Conservation (phyloP, 2,113 vertebrate genomes). For the Rhinoderma darwinii region DNA sequence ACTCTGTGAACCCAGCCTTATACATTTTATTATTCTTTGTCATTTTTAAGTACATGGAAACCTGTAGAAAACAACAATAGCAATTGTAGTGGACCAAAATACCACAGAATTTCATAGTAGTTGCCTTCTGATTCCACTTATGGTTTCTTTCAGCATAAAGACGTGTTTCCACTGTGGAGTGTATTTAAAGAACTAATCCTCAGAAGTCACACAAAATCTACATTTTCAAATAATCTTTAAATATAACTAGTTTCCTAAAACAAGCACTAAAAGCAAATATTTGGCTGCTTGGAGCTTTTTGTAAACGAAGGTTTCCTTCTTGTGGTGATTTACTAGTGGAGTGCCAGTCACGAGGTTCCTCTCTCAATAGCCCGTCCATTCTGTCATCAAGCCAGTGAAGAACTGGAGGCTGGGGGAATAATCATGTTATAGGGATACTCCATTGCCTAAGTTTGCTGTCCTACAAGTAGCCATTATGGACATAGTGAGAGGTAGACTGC, state of each 20-base stretch:
- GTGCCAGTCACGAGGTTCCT: conserved; percentile 24
- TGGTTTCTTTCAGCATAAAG: not conserved
- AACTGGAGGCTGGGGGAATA: not conserved
- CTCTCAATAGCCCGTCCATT: conserved; percentile 17
- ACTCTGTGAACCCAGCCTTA: too few species aligned
- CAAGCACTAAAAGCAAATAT: conserved; percentile 49
- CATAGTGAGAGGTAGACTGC: not conserved
- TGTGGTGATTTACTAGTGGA: conserved; percentile 16
- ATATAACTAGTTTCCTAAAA: conserved; percentile 46
- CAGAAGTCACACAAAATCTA: conserved; percentile 60
- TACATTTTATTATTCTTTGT: too few species aligned
- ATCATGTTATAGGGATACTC: not conserved
- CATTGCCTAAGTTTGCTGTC: not conserved
- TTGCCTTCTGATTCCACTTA: not conserved
- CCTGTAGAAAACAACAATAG: not conserved
- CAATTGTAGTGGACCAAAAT: not conserved
- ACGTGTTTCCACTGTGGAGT: not conserved
- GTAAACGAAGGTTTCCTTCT: conserved; percentile 36
- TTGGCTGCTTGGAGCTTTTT: conserved; percentile 41
- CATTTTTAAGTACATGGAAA: not conserved
- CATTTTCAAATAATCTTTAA: conserved; percentile 66
- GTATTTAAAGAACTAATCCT: not conserved
- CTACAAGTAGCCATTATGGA: not conserved
- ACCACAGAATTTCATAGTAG: not conserved
- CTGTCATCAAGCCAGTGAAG: not conserved